These are phyloP conservation scores for Diadumene lineata DNA, from an alignment of 92 coral and sea anemone genomes.

Conservation along the genomic window DNA sequence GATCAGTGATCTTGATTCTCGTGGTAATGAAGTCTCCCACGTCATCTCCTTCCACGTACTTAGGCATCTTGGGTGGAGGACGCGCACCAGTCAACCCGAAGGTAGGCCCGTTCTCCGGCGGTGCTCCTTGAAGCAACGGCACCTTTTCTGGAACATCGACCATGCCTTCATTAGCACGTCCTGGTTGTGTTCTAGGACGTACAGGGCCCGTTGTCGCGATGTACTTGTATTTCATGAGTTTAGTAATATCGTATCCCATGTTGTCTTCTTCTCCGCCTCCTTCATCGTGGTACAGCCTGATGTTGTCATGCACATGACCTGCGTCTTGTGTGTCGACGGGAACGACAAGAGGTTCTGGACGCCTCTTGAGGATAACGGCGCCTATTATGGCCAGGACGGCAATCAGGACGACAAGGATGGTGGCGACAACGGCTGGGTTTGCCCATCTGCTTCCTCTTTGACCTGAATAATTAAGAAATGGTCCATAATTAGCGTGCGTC, in stretches of 20 bases:
- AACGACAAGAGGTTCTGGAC: constrained; percentile 73
- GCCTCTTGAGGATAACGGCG: constrained; percentile 82
- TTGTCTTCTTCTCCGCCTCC: constrained; percentile 99
- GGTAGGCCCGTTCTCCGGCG: constrained; percentile 50
- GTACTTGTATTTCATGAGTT: constrained; percentile 93
- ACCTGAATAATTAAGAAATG: too few relatives aligned
- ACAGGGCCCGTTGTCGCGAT: constrained; percentile 57
- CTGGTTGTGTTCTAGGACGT: constrained; percentile 24
- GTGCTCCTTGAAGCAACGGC: constrained; percentile 66
- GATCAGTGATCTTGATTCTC: constrained; percentile 84
- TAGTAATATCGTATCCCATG: constrained; percentile 84
- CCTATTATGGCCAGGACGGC: constrained; percentile 76
- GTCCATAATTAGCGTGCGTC: too few relatives aligned
- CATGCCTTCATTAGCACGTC: constrained; percentile 7
- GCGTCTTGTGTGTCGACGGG: constrained; percentile 58
- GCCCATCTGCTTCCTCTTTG: constrained; percentile 61
- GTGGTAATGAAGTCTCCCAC: constrained; percentile 92
- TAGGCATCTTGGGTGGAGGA: constrained; percentile 56
- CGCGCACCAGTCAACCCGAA: constrained; percentile 65
- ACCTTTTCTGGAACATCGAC: constrained; percentile 53
- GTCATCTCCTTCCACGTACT: constrained; percentile 76
- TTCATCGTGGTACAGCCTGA: constrained; percentile 97
- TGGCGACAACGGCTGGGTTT: constrained; percentile 84
- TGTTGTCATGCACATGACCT: constrained; percentile 99
- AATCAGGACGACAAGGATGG: constrained; percentile 74